These are phyloP conservation scores for Vesta saturnalis DNA, from an alignment of 2,888 invertebrate genomes.

Conservation along the genomic window DNA sequence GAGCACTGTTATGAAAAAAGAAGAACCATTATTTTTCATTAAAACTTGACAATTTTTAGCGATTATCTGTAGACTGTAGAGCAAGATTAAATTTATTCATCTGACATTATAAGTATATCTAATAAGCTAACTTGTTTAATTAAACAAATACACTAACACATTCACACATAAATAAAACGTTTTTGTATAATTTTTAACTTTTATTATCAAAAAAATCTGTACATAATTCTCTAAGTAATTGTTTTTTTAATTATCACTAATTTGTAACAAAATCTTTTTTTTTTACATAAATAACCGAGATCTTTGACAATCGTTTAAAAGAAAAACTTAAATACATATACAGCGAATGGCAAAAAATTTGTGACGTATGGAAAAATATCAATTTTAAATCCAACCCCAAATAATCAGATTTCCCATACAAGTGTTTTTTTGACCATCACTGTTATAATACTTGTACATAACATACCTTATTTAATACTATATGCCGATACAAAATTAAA, in stretches of 20 bases:
- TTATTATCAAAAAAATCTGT: conserved; percentile 32
- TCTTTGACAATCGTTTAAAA: conserved; percentile 13
- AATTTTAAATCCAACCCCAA: neutral
- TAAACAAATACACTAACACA: no score
- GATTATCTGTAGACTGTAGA: no score
- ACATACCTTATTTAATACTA: neutral
- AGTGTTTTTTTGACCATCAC: no score
- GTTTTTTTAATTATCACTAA: conserved; percentile 19
- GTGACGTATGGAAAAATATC: neutral
- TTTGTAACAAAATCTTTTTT: conserved; percentile 18
- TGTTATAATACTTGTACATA: conserved; percentile 12
- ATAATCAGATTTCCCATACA: no score
- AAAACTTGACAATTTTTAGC: conserved; percentile 50
- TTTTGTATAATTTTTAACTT: no score
- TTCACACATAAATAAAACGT: no score
- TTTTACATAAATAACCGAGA: conserved; percentile 12
- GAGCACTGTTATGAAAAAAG: conserved; percentile 33
- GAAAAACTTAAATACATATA: conserved; percentile 4
- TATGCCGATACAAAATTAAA: conserved; percentile 3
- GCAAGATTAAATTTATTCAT: no score
- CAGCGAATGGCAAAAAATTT: neutral
- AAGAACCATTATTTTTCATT: conserved; percentile 53
- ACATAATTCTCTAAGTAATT: conserved; percentile 36
- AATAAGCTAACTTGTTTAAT: no score
- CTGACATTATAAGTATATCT: no score